Percentiles rank a stretch among this genome's conserved stretches.
Conservation (phyloP, 2,797 vertebrate genomes). For the Protonibea diacanthus region DNA sequence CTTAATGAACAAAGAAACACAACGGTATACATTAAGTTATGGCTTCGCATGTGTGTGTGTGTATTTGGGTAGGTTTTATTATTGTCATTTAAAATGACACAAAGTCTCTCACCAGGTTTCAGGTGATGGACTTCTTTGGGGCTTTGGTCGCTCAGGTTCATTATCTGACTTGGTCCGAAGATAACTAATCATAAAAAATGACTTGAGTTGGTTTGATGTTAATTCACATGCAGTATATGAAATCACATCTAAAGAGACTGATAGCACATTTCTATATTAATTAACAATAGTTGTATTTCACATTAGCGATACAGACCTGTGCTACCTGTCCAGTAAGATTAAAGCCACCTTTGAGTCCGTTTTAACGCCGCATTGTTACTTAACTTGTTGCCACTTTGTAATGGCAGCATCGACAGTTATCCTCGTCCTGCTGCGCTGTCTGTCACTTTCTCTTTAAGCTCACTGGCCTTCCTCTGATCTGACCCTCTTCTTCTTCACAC, state of each 20-base stretch:
- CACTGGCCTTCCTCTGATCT: background rate
- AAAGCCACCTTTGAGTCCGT: background rate
- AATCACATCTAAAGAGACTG: background rate
- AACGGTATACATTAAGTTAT: background rate
- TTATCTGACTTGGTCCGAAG: conserved; percentile 1
- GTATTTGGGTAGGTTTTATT: background rate
- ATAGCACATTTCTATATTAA: no score
- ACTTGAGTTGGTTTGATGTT: background rate
- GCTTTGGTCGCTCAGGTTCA: background rate
- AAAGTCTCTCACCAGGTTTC: conserved; percentile 19
- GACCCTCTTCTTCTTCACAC: background rate
- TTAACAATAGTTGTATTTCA: background rate
- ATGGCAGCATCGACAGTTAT: background rate
- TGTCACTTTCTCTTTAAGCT: background rate
- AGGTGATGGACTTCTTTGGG: conserved; percentile 13
- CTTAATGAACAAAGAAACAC: conserved; percentile 3
- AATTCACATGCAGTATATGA: background rate
- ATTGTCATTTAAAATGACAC: background rate
- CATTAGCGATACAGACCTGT: background rate
- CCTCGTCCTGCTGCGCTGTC: background rate
- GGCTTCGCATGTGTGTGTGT: accelerated
- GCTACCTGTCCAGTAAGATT: background rate
- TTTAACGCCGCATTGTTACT: background rate
- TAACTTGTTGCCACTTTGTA: background rate
- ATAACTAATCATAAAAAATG: conserved; percentile 22